Base-by-base conservation (phyloP, 2,888 invertebrate genomes). In the Amphimallon solstitiale region DNA sequence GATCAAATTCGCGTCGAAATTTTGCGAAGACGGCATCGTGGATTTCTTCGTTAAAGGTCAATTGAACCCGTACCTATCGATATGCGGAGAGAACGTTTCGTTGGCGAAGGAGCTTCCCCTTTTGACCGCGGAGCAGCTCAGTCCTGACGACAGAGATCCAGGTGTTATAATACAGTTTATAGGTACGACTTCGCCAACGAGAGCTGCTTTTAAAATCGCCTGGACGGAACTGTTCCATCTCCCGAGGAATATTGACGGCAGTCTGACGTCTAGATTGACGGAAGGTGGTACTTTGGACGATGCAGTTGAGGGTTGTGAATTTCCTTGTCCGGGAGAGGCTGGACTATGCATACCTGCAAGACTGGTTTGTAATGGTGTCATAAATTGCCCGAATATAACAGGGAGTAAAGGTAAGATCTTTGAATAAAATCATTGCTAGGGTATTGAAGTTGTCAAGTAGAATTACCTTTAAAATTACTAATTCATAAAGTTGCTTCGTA, bases 151-250 rank as follows among this genome's bases (percentile, higher is more conserved):
- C 60, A 84, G 84, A 73, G 83, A 87, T 75, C 85, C 86, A 1
- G 82, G 87, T 14, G 81, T 87, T 38, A 85, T 90, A 66, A 89
- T 92, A 65, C 91, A 91, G 59, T 92, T 92, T 69, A 74, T 79
- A 34, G 76, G 76, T 70, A 70, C 52, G 0, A 91, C 92, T 70
- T 86, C 88, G 0, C 93, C 94, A 0, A 92, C 94, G 0, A 85
- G 92, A 66, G 93, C 94, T 7, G 90, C 93, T 9, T 95, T 95
- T 78, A 93, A 94, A 78, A 90, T 95, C 35, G 93, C 92, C 10
- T 95, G 95, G 95, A 95, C 94, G 1, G 95, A 95, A 73, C 85
- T 95, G 40, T 93, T 90, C 77, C 94, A 94, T 80, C 83, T 95
- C 73, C 94, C 94, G 0, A 88, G 93, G 72, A 94, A 94, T 80